Evolutionary conservation across 2,888 invertebrate genomes (phyloP).

Genomic region (Drosophila austrosaltans): DNA sequence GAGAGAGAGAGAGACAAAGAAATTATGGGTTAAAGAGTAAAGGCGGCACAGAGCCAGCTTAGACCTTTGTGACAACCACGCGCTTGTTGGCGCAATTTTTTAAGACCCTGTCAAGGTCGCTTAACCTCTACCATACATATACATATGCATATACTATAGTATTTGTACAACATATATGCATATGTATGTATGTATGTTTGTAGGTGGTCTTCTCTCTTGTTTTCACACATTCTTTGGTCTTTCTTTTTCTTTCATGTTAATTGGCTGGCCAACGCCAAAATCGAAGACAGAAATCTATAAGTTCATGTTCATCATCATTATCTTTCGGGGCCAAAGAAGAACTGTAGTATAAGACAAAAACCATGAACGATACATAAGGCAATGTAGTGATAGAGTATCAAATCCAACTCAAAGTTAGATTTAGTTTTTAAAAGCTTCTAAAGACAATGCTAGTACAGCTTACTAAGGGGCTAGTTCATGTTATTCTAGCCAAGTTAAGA

Average conservation of each 20-base stretch:
- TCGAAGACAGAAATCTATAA: slow-evolving; percentile 25
- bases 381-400: background rate
- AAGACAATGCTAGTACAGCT: too few species aligned
- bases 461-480: too few species aligned
- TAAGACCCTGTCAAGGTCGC: slow-evolving; percentile 61
- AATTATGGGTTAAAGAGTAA: slow-evolving; percentile 40
- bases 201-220: slow-evolving; percentile 2
- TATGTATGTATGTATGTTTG: background rate
- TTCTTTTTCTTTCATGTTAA: slow-evolving; percentile 56
- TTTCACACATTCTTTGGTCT: background rate
- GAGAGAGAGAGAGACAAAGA: slow-evolving; percentile 1
- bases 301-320: slow-evolving; percentile 11
- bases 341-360: background rate
- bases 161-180: background rate
- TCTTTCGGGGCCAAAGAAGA: background rate
- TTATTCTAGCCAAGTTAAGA: too few species aligned
- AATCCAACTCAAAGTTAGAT: too few species aligned
- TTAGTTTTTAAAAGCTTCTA: too few species aligned
- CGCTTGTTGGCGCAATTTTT: slow-evolving; percentile 66
- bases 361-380: background rate
- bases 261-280: slow-evolving; percentile 55
- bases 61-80: slow-evolving; percentile 46
- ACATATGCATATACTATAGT: background rate
- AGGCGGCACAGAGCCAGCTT: slow-evolving; percentile 21
- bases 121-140: slow-evolving; percentile 5